Evolutionary conservation across 1,140 invertebrate species (phyloP), one percentile per base, ranked within the genome.

Genomic region (Diabrotica virgifera): DNA sequence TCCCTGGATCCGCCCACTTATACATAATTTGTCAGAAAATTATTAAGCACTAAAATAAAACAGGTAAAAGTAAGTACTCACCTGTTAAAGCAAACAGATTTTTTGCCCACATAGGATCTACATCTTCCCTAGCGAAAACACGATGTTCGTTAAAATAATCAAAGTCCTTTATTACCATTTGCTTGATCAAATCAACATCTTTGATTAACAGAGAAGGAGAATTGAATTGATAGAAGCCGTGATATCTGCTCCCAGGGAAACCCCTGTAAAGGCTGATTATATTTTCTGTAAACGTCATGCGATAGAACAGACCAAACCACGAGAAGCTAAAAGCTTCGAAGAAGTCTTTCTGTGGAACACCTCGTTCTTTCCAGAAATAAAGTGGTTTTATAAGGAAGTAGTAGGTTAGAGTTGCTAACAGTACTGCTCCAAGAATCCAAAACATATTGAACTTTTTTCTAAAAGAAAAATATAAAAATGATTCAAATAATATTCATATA

Each of bases 71-170:
- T 36, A 24, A 24, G 4, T 36, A 56, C 66, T 67, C 69, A 82
- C 82, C 84, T 76, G 78, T 80, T 69, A 87, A 79, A 5, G 80
- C 70, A 38, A 83, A 80, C 5, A 87, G 63, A 70, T 82, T 84
- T 9, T 80, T 79, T 11, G 78, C 80, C 46, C 86, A 76, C 0
- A 88, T 58, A 0, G 82, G 82, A 61, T 87, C 85, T 5, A 70
- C 52, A 0, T 83, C 76, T n/a, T 77, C 75, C 10, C 72, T 70
- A 5, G 84, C 69, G 51, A 85, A 80, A 4, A 0, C 13, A 35
- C 76, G 71, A 63, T 81, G 79, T 70, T 85, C 78, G 0, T 74
- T 69, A 58, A 85, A 85, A 59, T 79, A 64, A 12, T 82, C 75
- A 64, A 85, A 85, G 52, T 85, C 82, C 59, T 81, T 82, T 0